Percentiles rank a stretch among this genome's conserved stretches.
phyloP scores from a whole-genome alignment of 2,888 invertebrate genomes.

The Taenaris catops region DNA sequence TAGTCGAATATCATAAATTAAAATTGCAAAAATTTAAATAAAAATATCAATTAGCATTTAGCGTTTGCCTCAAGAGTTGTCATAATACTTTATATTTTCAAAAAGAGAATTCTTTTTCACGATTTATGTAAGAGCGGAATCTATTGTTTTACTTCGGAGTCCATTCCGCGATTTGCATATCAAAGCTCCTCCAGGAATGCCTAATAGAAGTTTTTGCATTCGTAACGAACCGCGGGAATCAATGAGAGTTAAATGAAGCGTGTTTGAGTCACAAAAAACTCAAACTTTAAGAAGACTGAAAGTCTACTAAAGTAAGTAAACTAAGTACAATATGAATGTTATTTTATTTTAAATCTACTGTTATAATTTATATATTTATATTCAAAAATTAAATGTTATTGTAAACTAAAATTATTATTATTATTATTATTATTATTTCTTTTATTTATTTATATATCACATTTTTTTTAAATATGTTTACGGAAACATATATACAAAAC shows the following conservation, averaged over 20 bases:
- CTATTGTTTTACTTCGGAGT: conserved; percentile 62
- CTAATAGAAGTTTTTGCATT: conserved; percentile 68
- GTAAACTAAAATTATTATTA: too few relatives aligned
- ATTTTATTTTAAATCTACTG: too few relatives aligned
- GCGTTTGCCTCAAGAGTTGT: conserved; percentile 1
- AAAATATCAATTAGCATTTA: conserved; percentile 5
- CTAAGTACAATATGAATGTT: too few relatives aligned
- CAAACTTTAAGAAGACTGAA: too few relatives aligned
- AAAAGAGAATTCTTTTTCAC: conserved; percentile 24
- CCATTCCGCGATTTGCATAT: conserved; percentile 52
- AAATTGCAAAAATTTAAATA: conserved; percentile 6
- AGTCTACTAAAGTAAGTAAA: too few relatives aligned
- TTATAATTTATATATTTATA: too few relatives aligned
- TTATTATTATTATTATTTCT: too few relatives aligned
- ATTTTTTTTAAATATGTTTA: too few relatives aligned
- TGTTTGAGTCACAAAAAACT: conserved; percentile 26
- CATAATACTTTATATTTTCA: conserved; percentile 23
- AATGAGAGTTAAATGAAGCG: conserved; percentile 54
- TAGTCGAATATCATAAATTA: neutral
- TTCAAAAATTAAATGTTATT: too few relatives aligned
- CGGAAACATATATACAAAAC: too few relatives aligned
- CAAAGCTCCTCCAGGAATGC: conserved; percentile 54
- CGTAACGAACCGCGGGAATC: conserved; percentile 61
- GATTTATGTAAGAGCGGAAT: conserved; percentile 36
- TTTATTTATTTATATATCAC: too few relatives aligned